phyloP scores from a whole-genome alignment of 1,140 invertebrate genomes.

The Globodera ellingtonae region DNA sequence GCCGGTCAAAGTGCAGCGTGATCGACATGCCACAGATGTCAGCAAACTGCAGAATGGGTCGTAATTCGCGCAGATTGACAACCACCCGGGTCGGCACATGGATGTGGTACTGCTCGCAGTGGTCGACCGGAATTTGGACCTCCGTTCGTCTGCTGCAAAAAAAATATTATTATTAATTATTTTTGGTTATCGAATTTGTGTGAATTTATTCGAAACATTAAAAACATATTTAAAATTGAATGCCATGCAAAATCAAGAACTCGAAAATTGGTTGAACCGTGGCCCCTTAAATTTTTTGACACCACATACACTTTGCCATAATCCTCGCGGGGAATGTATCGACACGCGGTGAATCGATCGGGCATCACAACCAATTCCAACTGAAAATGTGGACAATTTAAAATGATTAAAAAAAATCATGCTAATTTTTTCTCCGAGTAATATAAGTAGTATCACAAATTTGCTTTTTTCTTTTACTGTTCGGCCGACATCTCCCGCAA shows the following conservation, averaged over 20 bases:
- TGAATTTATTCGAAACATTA: too few species aligned
- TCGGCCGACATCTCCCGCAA: too few species aligned
- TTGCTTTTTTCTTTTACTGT: too few species aligned
- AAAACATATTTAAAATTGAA: too few species aligned
- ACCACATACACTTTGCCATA: slow-evolving; percentile 9
- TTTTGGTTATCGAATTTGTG: too few species aligned
- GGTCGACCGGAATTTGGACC: slow-evolving; percentile 10
- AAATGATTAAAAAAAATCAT: too few species aligned
- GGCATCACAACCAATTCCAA: slow-evolving; percentile 14
- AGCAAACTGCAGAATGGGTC: slow-evolving; percentile 30
- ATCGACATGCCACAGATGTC: slow-evolving; percentile 14
- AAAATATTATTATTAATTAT: too few species aligned
- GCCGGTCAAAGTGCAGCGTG: slow-evolving; percentile 27
- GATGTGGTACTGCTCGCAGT: slow-evolving; percentile 19
- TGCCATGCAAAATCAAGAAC: too few species aligned
- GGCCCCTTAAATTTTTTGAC: too few species aligned
- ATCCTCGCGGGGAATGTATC: slow-evolving; percentile 24
- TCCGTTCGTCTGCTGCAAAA: slow-evolving; percentile 30
- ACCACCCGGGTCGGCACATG: slow-evolving; percentile 14
- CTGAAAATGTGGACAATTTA: slow-evolving; percentile 1
- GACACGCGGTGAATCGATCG: slow-evolving; percentile 8
- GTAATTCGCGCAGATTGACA: slow-evolving; percentile 22
- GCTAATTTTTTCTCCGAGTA: too few species aligned
- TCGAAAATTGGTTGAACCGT: too few species aligned
- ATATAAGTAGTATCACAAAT: too few species aligned